A percentile compares a stretch with the other conserved stretches of the same genome.
These are phyloP conservation scores for Lagorchestes hirsutus DNA, from an alignment of 2,797 vertebrate genomes.

Conservation along the genomic window DNA sequence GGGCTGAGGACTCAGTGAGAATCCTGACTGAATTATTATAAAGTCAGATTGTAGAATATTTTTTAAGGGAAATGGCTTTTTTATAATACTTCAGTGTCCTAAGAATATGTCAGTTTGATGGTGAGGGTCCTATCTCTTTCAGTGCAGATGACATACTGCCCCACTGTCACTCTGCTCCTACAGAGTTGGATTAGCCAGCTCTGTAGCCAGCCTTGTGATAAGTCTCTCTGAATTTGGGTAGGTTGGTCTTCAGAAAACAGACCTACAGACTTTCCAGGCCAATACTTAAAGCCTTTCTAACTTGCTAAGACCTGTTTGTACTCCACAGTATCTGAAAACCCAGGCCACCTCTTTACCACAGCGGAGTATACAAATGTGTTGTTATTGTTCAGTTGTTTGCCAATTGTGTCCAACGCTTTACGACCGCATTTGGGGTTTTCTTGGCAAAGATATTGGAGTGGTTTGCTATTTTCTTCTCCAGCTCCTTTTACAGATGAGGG, in stretches of 20 bases:
- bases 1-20: background rate
- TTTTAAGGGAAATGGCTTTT: slow-evolving; percentile 6
- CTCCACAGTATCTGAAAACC: background rate
- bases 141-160: background rate
- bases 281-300: background rate
- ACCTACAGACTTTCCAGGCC: background rate
- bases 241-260: background rate
- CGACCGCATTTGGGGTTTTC: no score
- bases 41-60: background rate
- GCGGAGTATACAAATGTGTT: background rate
- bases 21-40: background rate
- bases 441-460: no score
- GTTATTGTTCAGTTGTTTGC: no score
- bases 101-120: background rate
- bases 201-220: background rate
- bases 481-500: background rate
- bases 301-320: background rate
- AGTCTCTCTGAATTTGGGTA: background rate
- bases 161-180: background rate
- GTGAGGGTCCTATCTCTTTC: background rate
- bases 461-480: background rate
- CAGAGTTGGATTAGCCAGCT: background rate
- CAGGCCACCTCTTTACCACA: background rate
- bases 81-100: background rate
- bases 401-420: no score